These are phyloP conservation scores for Tinea semifulvella DNA, from an alignment of 2,888 invertebrate genomes.

Conservation along the genomic window DNA sequence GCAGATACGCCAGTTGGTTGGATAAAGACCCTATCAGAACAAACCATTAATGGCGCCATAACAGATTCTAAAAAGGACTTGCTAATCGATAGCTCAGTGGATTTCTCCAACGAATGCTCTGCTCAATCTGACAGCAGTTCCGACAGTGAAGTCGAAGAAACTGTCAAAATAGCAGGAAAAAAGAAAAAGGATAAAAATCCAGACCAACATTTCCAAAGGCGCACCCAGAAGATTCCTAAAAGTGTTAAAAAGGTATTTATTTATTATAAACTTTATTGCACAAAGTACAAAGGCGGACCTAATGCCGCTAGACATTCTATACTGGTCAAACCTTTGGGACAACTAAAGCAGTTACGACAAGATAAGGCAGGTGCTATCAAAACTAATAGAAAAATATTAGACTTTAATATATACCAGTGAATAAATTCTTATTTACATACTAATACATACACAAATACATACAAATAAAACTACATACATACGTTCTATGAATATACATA, in stretches of 20 bases:
- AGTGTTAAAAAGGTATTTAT: slow-evolving; percentile 34
- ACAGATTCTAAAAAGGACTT: slow-evolving; percentile 57
- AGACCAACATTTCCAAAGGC: slow-evolving; percentile 48
- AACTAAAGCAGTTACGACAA: too few species aligned
- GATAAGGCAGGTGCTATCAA: too few species aligned
- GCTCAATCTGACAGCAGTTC: not conserved
- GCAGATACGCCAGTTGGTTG: slow-evolving; percentile 50
- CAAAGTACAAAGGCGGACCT: too few species aligned
- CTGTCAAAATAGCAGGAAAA: slow-evolving; percentile 24
- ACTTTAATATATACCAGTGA: too few species aligned
- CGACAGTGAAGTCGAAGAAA: slow-evolving; percentile 19
- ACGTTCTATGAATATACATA: too few species aligned
- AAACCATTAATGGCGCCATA: slow-evolving; percentile 43
- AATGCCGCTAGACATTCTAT: too few species aligned
- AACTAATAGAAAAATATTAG: too few species aligned
- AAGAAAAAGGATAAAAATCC: slow-evolving; percentile 24
- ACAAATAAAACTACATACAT: too few species aligned
- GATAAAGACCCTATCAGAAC: slow-evolving; percentile 54
- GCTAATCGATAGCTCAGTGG: slow-evolving; percentile 44
- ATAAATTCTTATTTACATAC: too few species aligned
- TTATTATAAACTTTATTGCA: slow-evolving; percentile 24
- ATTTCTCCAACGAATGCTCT: too few species aligned
- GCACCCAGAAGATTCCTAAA: slow-evolving; percentile 33
- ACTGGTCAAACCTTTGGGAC: too few species aligned
- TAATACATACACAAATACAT: too few species aligned